Evolutionary conservation across 2,888 invertebrate genomes (phyloP).

Genomic region (Pseudococcus longispinus): DNA sequence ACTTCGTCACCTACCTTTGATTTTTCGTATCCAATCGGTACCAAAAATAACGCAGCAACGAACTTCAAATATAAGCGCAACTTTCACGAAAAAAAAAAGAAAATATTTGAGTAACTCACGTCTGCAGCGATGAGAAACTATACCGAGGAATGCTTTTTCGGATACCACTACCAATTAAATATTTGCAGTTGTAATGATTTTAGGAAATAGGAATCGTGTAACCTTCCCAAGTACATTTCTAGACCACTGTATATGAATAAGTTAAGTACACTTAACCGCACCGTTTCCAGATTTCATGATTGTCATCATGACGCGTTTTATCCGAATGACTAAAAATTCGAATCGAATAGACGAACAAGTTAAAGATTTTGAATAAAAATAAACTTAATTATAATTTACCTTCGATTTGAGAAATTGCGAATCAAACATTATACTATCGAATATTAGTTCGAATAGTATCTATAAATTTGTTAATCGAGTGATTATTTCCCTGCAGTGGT

Average conservation of each 20-base stretch:
- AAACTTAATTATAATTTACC: neutral
- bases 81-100: neutral
- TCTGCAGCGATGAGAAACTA: neutral
- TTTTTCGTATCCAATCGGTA: neutral
- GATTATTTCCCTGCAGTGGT: neutral
- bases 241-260: neutral
- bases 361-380: neutral
- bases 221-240: neutral
- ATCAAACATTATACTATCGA: neutral
- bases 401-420: neutral
- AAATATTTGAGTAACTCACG: neutral
- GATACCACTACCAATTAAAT: neutral
- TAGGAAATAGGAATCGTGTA: neutral
- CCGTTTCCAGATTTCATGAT: neutral
- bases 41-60: too few relatives aligned
- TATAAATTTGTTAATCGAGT: neutral
- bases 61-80: neutral
- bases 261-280: conserved; percentile 6
- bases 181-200: neutral
- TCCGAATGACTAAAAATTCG: conserved; percentile 3
- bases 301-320: neutral
- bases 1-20: neutral
- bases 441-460: neutral
- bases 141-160: neutral
- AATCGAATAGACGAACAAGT: neutral